Base-by-base conservation (phyloP, 1,140 invertebrate genomes). In the Luehdorfia chinensis region DNA sequence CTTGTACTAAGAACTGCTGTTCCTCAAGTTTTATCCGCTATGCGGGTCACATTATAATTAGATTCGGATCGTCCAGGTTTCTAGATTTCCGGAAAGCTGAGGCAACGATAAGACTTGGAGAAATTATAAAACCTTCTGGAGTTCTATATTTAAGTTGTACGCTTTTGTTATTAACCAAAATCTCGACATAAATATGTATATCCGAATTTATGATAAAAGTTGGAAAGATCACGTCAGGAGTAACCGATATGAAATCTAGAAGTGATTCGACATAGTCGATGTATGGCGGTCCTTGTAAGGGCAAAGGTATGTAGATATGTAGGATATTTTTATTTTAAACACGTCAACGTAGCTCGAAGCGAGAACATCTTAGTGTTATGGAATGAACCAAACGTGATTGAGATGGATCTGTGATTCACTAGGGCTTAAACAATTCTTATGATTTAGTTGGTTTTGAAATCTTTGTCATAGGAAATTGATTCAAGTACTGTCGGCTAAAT, bases 341-440 rank as follows among this genome's bases (percentile, higher is more conserved):
- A 11, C 9, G 3, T 6, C 8, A 9, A 13, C n/a, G 27, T 43
- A 43, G 25, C 39, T 43, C 14, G 27, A 43, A 43, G 39, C 39
- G 18, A 18, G 14, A 36, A 2, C n/a, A 36, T 4, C 16, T 19
- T n/a, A 33, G 15, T 5, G 14, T 7, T 37, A 25, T 0, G 28
- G 16, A 39, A 31, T 16, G 47, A 28, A 39, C 34, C 21, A 19
- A 37, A 48, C 16, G 49, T 51, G 41, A 37, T 47, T 21, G 44
- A 47, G 34, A 37, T 47, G 41, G 36, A 19, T 32, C 41, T 45
- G 49, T 46, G 41, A 51, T 45, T 2, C 6, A 28, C n/a, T 18
- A 37, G 15, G 19, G 7, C 19, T 21, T 3, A 4, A 21, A 7
- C 19, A n/a, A n/a, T n/a, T n/a, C n/a, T n/a, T n/a, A n/a, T n/a